Conservation (phyloP, 2,888 invertebrate species). For the Drosophila infuscata region DNA sequence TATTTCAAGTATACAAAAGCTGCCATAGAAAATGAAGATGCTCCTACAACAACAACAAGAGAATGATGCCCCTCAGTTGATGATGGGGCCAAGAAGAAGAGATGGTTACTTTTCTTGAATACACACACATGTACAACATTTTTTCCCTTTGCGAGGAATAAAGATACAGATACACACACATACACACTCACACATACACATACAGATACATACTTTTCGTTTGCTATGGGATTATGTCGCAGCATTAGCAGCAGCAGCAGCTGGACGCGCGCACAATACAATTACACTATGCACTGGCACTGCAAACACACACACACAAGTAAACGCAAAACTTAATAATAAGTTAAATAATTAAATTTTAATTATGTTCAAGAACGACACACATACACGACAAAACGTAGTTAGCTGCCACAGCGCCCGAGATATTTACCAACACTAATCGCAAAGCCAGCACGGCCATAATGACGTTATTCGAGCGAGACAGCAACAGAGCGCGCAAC, state of each 20-base stretch:
- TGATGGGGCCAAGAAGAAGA: constrained; percentile 48
- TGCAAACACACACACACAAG: constrained; percentile 31
- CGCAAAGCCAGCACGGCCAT: constrained; percentile 55
- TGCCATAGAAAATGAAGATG: constrained; percentile 65
- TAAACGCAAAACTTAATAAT: constrained; percentile 71
- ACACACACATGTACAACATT: constrained; percentile 63
- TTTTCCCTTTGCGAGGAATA: constrained; percentile 62
- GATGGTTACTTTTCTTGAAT: constrained; percentile 77
- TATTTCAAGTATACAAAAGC: constrained; percentile 79
- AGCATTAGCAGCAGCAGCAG: constrained; percentile 41
- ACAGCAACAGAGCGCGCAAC: constrained; percentile 64
- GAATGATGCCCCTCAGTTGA: constrained; percentile 60
- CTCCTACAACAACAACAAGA: constrained; percentile 43
- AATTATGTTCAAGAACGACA: constrained; percentile 67
- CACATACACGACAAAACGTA: constrained; percentile 75
- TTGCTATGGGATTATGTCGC: constrained; percentile 57
- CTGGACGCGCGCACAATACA: constrained; percentile 42
- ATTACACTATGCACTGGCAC: constrained; percentile 19
- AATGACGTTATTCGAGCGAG: constrained; percentile 68
- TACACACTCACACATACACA: constrained; percentile 33
- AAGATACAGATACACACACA: constrained; percentile 48
- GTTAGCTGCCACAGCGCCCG: constrained; percentile 55
- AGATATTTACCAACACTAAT: constrained; percentile 62
- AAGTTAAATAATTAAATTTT: constrained; percentile 76
- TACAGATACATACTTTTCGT: constrained; percentile 67